Evolutionary conservation across 2,113 vertebrate genomes (phyloP).

Genomic region (Zapornia atra): DNA sequence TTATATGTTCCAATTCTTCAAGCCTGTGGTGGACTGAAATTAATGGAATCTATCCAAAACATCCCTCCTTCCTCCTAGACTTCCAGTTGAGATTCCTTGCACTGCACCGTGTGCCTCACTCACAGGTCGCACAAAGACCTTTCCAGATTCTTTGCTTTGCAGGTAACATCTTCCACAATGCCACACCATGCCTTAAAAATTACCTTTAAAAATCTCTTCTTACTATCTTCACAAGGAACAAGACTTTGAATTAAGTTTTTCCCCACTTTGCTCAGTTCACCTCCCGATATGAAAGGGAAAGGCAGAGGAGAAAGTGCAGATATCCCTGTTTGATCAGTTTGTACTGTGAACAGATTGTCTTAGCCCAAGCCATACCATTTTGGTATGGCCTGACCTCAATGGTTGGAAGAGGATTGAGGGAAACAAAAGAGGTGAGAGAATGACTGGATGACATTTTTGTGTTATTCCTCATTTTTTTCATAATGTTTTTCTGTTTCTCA

Average conservation of each 20-base stretch:
- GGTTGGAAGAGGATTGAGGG: background rate
- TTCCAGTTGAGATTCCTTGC: background rate
- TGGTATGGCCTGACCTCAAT: background rate
- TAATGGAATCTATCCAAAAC: background rate
- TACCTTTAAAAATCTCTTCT: background rate
- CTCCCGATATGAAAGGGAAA: accelerated
- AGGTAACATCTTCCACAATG: background rate
- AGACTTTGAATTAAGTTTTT: background rate
- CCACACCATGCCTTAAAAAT: background rate
- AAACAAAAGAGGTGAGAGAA: background rate
- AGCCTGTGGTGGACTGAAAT: background rate
- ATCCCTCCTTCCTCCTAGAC: background rate
- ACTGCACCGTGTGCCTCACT: background rate
- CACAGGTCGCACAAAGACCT: background rate
- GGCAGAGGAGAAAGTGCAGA: background rate
- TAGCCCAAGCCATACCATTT: background rate
- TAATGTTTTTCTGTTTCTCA: background rate
- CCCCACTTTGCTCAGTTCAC: background rate
- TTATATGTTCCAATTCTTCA: background rate
- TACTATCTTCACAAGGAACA: background rate
- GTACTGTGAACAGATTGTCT: background rate
- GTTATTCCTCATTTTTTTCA: background rate
- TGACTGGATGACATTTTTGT: background rate
- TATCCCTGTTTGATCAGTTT: background rate
- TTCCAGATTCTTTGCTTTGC: background rate